Base-by-base conservation (phyloP, 2,797 vertebrate genomes). In the Clangula hyemalis region DNA sequence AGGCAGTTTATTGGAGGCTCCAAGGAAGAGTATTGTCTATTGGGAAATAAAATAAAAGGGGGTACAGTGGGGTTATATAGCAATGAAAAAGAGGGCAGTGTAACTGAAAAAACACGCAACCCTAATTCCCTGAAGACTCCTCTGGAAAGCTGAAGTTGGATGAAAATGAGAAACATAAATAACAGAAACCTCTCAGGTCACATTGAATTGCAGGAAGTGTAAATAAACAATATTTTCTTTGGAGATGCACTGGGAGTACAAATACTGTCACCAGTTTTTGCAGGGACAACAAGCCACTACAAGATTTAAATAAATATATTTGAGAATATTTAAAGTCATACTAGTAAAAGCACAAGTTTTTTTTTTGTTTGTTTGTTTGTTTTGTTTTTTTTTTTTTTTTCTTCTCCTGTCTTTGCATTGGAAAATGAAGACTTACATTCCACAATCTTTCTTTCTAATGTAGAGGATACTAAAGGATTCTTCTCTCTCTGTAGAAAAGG, bases 391-490 rank as follows among this genome's bases (percentile, higher is more conserved):
- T 62, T 30, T 62, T 56, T 38, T 32, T 38, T 75, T 58, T 72
- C 39, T 36, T 8, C 2, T 38, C 51, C 45, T 82, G 6, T n/a
- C 1, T 54, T 70, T 20, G 13, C 2, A 6, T 4, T 51, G 34
- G 24, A 79, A 28, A 70, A 36, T 66, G 22, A 64, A 62, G 12
- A 36, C 7, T 47, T 27, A 19, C 18, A 3, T 68, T 19, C 8
- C 7, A 7, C 0, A 2, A 7, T 61, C 6, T 4, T 49, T 3
- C 30, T 25, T 8, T 53, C 0, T 32, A 32, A 53, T 18, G 49
- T 19, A 9, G 12, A 3, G 10, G 2, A 1, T 80, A 51, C 6
- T 2, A 51, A 85, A 73, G 45, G 32, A 8, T 70, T 93, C 78
- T 20, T 61, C 18, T 89, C 3, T 0, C 39, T 25, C 49, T 65